Base-by-base conservation (phyloP, 2,888 invertebrate species). In the Sarcophaga subvicina region DNA sequence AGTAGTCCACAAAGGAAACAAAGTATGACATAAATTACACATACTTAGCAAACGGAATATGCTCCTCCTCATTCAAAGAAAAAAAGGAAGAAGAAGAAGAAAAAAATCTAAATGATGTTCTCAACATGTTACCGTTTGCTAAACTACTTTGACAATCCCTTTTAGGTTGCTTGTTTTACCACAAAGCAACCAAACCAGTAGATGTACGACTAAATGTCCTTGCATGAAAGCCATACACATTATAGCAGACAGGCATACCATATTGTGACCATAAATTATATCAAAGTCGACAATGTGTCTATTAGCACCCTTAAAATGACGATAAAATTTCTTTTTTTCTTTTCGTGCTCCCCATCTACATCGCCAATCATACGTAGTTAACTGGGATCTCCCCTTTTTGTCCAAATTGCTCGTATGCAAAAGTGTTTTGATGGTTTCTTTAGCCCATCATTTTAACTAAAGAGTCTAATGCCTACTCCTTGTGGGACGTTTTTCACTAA, bases 241-340 rank as follows among this genome's bases (percentile, higher is more conserved):
- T 8, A 6, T 47, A 69, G 37, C n/a, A 54, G 22, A 8, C 20
- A 49, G 47, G 20, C 49, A n/a, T 70, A 71, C 64, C 70, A 79
- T 66, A 67, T 25, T 49, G 49, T 72, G 64, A 76, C 60, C 59
- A 84, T 84, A 84, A 86, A 80, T 86, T 83, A 86, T 77, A 75
- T 54, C 69, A 66, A 72, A 85, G 72, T 86, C 75, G 87, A 73
- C 71, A 78, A 70, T 88, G 85, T 80, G 80, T 84, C 80, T 87
- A 88, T 87, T 88, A 83, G 85, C 85, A 87, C 80, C 87, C 87
- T 88, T 85, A 85, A 85, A 87, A 83, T 85, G 73, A 79, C 69
- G 72, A 82, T 70, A 71, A 67, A 69, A 37, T 60, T 54, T 22
- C 54, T 71, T 71, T 54, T 60, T 77, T 80, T 73, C 45, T 60